Evolutionary conservation across 2,888 invertebrate species (phyloP), one percentile per base, ranked within the genome.

Genomic region (Schrankia costaestrigalis): DNA sequence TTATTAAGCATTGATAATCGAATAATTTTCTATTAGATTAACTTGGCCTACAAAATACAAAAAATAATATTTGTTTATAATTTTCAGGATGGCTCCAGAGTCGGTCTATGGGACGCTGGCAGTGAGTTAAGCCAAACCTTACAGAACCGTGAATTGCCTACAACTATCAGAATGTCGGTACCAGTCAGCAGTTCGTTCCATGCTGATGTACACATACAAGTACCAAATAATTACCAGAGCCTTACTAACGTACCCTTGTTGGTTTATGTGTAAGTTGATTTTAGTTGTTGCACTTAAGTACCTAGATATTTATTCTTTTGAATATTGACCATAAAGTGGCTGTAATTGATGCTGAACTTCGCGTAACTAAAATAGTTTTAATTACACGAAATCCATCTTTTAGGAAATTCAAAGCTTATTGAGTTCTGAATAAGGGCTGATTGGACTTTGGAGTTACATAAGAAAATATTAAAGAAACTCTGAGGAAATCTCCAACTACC

Each of bases 171-270:
- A 30, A 74, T 92, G 27, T 84, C 88, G 2, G 90, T 95, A 14
- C 89, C 91, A 0, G 84, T 94, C 3, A 90, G 90, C 0, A n/a
- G 92, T 91, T 2, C 35, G 74, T 0, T 91, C 91, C 27, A 90
- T 19, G 95, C 95, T 1, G 92, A 93, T 45, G 95, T 95, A 0
- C 89, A 91, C 42, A 79, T 97, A 18, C 91, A 92, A 67, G 84
- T 95, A 26, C 96, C 96, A 0, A 90, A 91, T 0, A 91, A 94
- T 56, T 89, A 94, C 44, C 91, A 92, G 67, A 83, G 89, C 26
- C 90, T 90, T 13, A 92, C 90, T 1, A 93, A 95, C 66, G 93
- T 96, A 64, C 96, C 96, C 0, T 90, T 96, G 82, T 78, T 96
- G 17, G 92, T 96, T 37, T 93, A 94, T 70, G 96, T 96, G 91